These are phyloP conservation scores for Vimba vimba DNA, from an alignment of 2,113 vertebrate species.

Conservation along the genomic window DNA sequence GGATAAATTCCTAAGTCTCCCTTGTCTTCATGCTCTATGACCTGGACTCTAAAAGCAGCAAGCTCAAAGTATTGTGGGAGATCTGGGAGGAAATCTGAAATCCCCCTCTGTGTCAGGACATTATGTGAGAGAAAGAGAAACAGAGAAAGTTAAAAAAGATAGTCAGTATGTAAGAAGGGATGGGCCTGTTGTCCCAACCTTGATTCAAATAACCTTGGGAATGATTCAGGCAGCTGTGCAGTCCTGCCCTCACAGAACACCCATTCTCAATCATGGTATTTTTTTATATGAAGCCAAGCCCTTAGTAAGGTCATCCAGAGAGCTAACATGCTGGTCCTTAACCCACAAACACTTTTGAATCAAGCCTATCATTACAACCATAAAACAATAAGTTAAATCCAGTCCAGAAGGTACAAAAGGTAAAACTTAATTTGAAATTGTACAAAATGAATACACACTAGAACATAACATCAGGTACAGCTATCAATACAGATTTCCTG, in stretches of 20 bases:
- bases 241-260: constrained; percentile 44
- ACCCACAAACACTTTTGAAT: background rate
- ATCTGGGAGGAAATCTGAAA: constrained; percentile 32
- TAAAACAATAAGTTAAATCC: background rate
- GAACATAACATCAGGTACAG: background rate
- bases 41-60: background rate
- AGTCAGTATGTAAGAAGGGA: constrained; percentile 22
- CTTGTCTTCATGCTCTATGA: constrained; percentile 19
- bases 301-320: constrained; percentile 16
- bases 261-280: constrained; percentile 50
- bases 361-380: background rate
- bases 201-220: constrained; percentile 43
- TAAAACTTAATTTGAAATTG: background rate
- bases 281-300: constrained; percentile 33
- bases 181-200: constrained; percentile 32
- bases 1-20: background rate
- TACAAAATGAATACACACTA: background rate
- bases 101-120: constrained; percentile 1
- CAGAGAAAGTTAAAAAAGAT: background rate
- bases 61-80: background rate
- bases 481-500: background rate
- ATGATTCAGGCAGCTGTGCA: constrained; percentile 41
- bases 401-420: background rate
- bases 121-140: constrained; percentile 1
- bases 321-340: background rate